Conservation (phyloP, 2,797 vertebrate species). For the Strix occidentalis region DNA sequence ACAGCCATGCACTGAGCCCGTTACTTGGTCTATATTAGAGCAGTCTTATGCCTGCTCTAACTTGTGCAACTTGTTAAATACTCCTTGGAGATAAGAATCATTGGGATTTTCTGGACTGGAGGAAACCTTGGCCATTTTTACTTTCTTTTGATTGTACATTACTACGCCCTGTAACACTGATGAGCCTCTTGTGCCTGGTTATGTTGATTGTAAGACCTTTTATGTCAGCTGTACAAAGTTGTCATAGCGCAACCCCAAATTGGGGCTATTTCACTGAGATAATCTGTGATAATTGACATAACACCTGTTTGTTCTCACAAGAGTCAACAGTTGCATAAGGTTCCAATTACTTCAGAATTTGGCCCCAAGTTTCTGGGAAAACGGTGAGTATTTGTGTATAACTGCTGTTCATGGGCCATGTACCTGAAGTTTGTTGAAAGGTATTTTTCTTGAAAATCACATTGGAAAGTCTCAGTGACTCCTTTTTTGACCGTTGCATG, state of each 20-base stretch:
- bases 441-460: constrained; percentile 34
- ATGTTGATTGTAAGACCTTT: background rate
- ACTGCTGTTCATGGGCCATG: background rate
- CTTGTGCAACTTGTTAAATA: constrained; percentile 16
- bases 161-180: constrained; percentile 21
- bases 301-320: constrained; percentile 44
- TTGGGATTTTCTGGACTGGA: constrained; percentile 38
- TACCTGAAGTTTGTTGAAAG: constrained; percentile 29
- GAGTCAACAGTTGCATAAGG: background rate
- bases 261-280: background rate
- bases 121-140: constrained; percentile 19
- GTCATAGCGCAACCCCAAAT: background rate
- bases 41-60: background rate
- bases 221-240: background rate
- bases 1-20: background rate
- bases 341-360: constrained; percentile 49
- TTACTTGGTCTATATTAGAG: background rate
- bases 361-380: constrained; percentile 19
- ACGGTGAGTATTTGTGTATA: background rate
- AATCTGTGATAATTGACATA: constrained; percentile 29
- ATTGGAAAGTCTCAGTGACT: background rate
- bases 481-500: background rate
- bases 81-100: constrained; percentile 43
- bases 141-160: constrained; percentile 2
- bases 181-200: constrained; percentile 52